These are phyloP conservation scores for Octonoba sinensis DNA, from an alignment of 2,888 invertebrate genomes.

Conservation along the genomic window DNA sequence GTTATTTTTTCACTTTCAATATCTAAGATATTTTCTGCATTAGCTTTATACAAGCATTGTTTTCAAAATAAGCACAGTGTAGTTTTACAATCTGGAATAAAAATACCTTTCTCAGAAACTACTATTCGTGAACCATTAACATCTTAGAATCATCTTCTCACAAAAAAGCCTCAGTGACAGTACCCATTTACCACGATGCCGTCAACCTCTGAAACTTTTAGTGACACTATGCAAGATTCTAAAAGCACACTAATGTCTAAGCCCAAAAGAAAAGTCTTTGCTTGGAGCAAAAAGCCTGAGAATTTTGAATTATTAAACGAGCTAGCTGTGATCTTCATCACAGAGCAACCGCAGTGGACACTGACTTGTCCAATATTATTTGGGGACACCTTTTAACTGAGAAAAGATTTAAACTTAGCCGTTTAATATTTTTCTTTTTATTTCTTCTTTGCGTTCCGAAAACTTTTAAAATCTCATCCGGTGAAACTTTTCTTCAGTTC, in stretches of 20 bases:
- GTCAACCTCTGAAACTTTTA: background rate
- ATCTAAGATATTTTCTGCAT: too few relatives aligned
- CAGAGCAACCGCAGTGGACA: background rate
- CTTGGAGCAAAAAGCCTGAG: conserved; percentile 17
- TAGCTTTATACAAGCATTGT: too few relatives aligned
- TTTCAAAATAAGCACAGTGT: too few relatives aligned
- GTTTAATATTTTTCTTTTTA: conserved; percentile 8
- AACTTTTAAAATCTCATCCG: conserved; percentile 61
- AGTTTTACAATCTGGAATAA: too few relatives aligned
- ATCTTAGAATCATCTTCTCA: background rate
- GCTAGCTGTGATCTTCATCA: background rate
- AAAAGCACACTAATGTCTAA: conserved; percentile 27
- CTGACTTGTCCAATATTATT: conserved; percentile 57
- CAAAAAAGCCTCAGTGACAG: conserved; percentile 13
- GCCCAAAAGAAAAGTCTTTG: conserved; percentile 14
- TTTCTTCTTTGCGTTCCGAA: conserved; percentile 16
- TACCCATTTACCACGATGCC: background rate
- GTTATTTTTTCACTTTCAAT: too few relatives aligned
- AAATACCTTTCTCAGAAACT: too few relatives aligned
- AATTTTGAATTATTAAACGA: conserved; percentile 56
- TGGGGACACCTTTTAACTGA: conserved; percentile 24
- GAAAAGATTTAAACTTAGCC: conserved; percentile 41
- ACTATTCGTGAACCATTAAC: background rate
- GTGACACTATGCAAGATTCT: background rate
- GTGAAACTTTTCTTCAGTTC: conserved; percentile 37